Conservation (phyloP, 2,888 invertebrate genomes). For the Caenorhabditis uteleia region DNA sequence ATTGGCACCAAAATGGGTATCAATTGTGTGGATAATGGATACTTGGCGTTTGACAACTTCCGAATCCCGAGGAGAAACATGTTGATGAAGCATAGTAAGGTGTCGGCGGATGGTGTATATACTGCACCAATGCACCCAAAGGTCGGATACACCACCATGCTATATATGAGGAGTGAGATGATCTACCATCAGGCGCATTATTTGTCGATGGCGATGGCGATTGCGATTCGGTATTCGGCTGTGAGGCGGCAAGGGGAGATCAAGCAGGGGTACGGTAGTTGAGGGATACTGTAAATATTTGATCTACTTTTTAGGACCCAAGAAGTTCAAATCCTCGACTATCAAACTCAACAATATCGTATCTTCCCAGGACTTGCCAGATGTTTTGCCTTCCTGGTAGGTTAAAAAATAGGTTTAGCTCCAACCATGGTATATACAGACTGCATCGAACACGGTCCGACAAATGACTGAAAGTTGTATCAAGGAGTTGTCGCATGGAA, state of each 20-base stretch:
- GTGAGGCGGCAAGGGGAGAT: conserved; percentile 88
- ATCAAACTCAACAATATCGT: conserved; percentile 90
- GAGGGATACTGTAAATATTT: conserved; percentile 76
- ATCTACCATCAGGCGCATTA: conserved; percentile 87
- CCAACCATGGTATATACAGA: neutral
- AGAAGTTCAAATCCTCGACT: conserved; percentile 90
- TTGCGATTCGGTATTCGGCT: conserved; percentile 88
- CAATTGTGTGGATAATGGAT: conserved; percentile 90
- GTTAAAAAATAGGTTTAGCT: neutral
- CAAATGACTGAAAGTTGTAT: conserved; percentile 43
- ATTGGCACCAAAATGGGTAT: conserved; percentile 92
- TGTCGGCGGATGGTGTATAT: conserved; percentile 81
- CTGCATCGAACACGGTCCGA: conserved; percentile 25
- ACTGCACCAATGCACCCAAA: conserved; percentile 83
- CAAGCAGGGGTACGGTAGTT: conserved; percentile 79
- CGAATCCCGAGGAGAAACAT: conserved; percentile 86
- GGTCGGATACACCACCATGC: conserved; percentile 88
- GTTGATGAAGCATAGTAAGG: conserved; percentile 90
- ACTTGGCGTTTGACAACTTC: conserved; percentile 84
- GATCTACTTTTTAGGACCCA: conserved; percentile 86
- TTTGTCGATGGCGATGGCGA: conserved; percentile 77
- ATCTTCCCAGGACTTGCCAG: conserved; percentile 82
- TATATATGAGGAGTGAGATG: conserved; percentile 80
- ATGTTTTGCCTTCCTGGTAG: conserved; percentile 81
- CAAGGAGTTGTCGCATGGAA: conserved; percentile 31